Percentiles rank a stretch among this genome's conserved stretches.
phyloP scores from a whole-genome alignment of 2,113 vertebrate species.

The Halichoerus grypus region DNA sequence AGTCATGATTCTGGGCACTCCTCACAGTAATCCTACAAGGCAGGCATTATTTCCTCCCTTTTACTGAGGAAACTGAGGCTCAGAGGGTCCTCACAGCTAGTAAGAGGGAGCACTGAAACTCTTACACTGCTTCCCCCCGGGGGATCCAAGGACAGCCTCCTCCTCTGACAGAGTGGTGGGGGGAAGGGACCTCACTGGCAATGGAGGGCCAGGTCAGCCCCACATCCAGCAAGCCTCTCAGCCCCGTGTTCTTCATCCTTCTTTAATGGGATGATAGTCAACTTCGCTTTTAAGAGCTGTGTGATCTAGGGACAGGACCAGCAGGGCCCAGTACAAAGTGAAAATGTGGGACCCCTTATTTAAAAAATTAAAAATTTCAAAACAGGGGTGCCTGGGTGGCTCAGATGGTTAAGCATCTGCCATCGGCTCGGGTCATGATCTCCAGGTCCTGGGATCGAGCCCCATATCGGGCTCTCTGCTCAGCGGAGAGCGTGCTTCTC shows the following conservation, averaged over 20 bases:
- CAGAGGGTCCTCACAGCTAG: background rate
- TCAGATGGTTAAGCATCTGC: too few species aligned
- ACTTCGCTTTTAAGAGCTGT: conserved; percentile 3
- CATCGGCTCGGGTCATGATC: too few species aligned
- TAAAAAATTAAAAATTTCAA: background rate
- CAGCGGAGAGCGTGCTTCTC: too few species aligned
- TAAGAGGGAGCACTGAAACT: background rate
- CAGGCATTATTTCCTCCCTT: background rate
- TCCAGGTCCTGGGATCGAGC: too few species aligned
- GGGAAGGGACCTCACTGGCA: background rate
- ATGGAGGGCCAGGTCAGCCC: background rate
- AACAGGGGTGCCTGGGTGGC: too few species aligned
- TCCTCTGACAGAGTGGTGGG: background rate
- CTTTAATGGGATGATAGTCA: background rate
- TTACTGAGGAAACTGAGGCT: conserved; percentile 14
- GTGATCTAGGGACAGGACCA: background rate
- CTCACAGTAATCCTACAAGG: background rate
- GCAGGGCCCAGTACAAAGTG: background rate
- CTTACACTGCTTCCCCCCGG: background rate
- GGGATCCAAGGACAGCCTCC: background rate
- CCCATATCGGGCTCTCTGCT: too few species aligned
- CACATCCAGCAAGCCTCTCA: background rate
- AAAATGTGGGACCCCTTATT: background rate
- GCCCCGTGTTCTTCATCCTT: background rate
- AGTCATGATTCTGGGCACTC: background rate